phyloP scores from a whole-genome alignment of 2,113 vertebrate genomes.

The Phylloscopus trochiloides region DNA sequence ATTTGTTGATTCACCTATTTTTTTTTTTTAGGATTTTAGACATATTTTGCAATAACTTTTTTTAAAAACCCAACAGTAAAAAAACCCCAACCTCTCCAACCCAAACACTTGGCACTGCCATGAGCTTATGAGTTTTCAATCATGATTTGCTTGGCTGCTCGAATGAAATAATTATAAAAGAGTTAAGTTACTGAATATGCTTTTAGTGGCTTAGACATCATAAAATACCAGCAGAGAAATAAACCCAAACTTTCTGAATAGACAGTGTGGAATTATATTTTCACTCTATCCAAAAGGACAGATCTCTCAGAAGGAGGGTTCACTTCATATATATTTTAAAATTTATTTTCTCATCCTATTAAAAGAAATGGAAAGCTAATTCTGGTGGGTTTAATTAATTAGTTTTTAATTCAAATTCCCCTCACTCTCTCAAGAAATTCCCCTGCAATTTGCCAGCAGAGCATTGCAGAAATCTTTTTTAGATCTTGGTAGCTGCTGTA shows the following conservation, averaged over 20 bases:
- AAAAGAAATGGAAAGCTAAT: neutral
- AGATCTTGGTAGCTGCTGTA: neutral
- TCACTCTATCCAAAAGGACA: neutral
- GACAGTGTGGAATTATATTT: neutral
- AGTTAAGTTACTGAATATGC: neutral
- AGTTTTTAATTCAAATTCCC: neutral
- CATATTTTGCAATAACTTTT: neutral
- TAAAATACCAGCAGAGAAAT: neutral
- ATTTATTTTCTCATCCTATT: neutral
- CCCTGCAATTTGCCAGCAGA: neutral
- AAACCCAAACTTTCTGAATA: neutral
- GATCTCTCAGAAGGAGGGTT: neutral
- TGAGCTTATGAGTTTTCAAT: neutral
- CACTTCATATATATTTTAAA: neutral
- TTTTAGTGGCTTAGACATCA: neutral
- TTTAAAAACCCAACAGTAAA: neutral
- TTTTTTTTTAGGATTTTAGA: neutral
- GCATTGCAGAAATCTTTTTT: neutral
- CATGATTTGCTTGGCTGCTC: neutral
- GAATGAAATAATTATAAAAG: neutral
- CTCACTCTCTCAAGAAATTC: neutral
- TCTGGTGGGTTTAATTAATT: neutral
- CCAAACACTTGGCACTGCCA: neutral
- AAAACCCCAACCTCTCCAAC: accelerated
- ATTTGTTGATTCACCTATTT: neutral